Conservation (phyloP, 2,797 vertebrate species). For the Ficedula albicollis region DNA sequence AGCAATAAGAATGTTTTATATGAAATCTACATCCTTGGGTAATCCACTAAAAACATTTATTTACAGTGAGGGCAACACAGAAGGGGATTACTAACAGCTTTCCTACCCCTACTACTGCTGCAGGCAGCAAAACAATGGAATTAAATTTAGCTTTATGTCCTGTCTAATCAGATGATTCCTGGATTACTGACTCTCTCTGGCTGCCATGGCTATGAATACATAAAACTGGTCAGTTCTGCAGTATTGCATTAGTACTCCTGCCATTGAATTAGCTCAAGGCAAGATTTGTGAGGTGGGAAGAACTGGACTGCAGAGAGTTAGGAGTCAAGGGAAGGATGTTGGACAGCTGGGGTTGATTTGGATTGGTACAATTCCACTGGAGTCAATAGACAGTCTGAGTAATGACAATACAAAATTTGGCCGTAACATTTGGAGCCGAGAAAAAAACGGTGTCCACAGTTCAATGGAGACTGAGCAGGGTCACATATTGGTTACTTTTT, state of each 20-base stretch:
- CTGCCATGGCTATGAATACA: background rate
- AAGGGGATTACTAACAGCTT: slow-evolving; percentile 29
- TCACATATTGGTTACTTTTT: background rate
- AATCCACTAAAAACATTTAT: slow-evolving; percentile 18
- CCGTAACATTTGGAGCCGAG: background rate
- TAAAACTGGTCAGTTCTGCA: background rate
- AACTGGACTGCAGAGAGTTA: background rate
- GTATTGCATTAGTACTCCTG: background rate
- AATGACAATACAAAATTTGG: background rate
- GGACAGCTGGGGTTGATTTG: background rate
- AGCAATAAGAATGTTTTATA: background rate
- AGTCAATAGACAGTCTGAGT: background rate
- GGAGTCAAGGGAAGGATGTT: background rate
- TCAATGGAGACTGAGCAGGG: background rate
- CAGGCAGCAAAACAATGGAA: slow-evolving; percentile 41
- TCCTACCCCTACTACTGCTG: background rate
- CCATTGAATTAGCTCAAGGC: background rate
- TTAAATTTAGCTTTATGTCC: slow-evolving; percentile 9
- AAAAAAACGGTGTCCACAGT: background rate
- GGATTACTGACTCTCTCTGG: background rate
- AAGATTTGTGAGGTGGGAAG: background rate
- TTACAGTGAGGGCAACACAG: slow-evolving; percentile 5
- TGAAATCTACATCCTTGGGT: slow-evolving; percentile 5
- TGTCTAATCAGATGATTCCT: slow-evolving; percentile 4
- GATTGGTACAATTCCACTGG: background rate